Conservation (phyloP, 2,888 invertebrate genomes). For the Noctua comes region DNA sequence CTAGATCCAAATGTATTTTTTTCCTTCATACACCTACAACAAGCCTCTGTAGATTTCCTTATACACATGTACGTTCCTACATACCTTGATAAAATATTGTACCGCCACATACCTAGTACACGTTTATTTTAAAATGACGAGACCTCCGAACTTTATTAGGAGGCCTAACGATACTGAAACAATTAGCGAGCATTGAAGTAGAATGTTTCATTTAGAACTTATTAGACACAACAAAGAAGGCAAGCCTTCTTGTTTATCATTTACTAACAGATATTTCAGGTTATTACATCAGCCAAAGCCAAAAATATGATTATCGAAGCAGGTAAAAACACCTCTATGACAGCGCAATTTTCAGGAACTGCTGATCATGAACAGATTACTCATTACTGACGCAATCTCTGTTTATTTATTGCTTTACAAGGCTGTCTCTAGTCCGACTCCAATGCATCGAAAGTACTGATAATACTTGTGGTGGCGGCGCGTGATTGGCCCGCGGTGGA, state of each 20-base stretch:
- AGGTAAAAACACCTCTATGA: constrained; percentile 18
- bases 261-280: constrained; percentile 35
- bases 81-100: neutral
- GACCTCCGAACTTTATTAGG: constrained; percentile 15
- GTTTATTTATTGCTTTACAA: constrained; percentile 78
- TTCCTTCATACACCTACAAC: neutral
- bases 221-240: constrained; percentile 13
- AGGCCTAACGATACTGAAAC: constrained; percentile 14
- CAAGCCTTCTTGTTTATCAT: constrained; percentile 10
- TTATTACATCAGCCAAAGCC: constrained; percentile 47
- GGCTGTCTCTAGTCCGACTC: constrained; percentile 83
- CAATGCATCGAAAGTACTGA: constrained; percentile 83
- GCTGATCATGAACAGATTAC: constrained; percentile 34
- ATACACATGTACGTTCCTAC: neutral
- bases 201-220: constrained; percentile 27
- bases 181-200: constrained; percentile 18
- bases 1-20: neutral
- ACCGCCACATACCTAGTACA: neutral
- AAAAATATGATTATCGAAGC: constrained; percentile 18
- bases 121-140: constrained; percentile 6
- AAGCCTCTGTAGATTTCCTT: no score
- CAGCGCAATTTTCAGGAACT: constrained; percentile 29
- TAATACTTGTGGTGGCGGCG: constrained; percentile 79
- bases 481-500: constrained; percentile 83
- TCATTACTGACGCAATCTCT: constrained; percentile 77